Percentiles rank a stretch among this genome's conserved stretches.
These are phyloP conservation scores for Amblyopsis rosae DNA, from an alignment of 2,113 vertebrate genomes.

Conservation along the genomic window DNA sequence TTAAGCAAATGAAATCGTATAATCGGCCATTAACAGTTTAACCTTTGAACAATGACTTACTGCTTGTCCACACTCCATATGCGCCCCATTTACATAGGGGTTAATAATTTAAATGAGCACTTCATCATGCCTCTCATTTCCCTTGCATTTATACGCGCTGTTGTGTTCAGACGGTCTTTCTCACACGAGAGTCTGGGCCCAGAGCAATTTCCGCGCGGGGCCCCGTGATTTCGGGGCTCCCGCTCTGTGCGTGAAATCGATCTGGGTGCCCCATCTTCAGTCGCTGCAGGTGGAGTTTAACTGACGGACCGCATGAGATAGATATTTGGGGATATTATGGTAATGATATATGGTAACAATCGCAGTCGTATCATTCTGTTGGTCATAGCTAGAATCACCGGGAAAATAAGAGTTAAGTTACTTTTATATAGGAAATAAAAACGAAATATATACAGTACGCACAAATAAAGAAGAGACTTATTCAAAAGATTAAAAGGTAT, in stretches of 20 bases:
- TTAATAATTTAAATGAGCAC: conserved; percentile 45
- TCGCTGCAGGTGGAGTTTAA: conserved; percentile 22
- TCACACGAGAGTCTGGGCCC: neutral
- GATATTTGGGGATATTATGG: conserved; percentile 37
- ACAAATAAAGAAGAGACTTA: neutral
- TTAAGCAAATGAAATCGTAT: conserved; percentile 66
- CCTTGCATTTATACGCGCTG: neutral
- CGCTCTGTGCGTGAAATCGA: conserved; percentile 65
- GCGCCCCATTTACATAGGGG: conserved; percentile 62
- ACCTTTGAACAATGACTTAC: conserved; percentile 58
- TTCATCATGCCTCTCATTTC: conserved; percentile 7
- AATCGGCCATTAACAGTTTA: conserved; percentile 47
- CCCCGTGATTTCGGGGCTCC: neutral
- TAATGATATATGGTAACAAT: conserved; percentile 41
- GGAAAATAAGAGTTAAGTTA: conserved; percentile 15
- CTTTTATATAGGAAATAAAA: conserved; percentile 17
- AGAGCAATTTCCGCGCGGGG: neutral
- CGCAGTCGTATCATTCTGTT: conserved; percentile 19
- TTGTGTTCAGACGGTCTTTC: neutral
- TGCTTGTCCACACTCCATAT: conserved; percentile 43
- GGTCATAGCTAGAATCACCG: conserved; percentile 34
- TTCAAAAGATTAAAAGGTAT: neutral
- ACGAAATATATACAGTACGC: conserved; percentile 11
- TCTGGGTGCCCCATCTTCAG: conserved; percentile 58
- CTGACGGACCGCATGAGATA: conserved; percentile 14